Base-by-base conservation (phyloP, 1,140 invertebrate species). In the Neotoxoptera formosana region DNA sequence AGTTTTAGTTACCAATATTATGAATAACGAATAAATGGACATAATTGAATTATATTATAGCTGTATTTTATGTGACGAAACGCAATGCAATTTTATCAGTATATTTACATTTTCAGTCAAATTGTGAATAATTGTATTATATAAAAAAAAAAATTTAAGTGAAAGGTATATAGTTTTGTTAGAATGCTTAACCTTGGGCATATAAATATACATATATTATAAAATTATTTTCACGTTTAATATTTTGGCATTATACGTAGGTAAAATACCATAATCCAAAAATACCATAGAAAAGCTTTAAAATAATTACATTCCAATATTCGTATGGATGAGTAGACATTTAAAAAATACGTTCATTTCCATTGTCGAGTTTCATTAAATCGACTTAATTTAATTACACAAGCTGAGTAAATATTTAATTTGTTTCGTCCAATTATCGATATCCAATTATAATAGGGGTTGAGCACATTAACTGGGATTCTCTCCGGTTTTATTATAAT, bases 391-490 rank as follows among this genome's bases (percentile, higher is more conserved):
- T 76, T 47, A n/a, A 76, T 91, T 91, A 76, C 30, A 48, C 14
- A 8, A 48, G 9, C 23, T 21, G 41, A 76, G 25, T 41, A 23
- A 76, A 76, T 91, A 76, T 45, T 91, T 20, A 45, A 45, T 67
- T 91, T 48, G 60, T 76, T 47, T 23, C n/a, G 53, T 91, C 30
- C 45, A 67, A 76, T 76, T 76, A 30, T 6, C 90, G 9, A n/a
- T 30, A 67, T 45, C 23, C 53, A 90, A 90, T 89, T 89, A 89
- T 67, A 67, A 76, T 47, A 45, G 36, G 36, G 36, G 17, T 76
- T 91, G 11, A 90, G 48, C n/a, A 51, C 48, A 51, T 56, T 90
- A 90, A 53, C 30, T 90, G n/a, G 34, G 88, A 90, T 90, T 90
- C n/a, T 90, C 41, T 47, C 25, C 25, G 2, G 45, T 86, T 86